Evolutionary conservation across 1,140 invertebrate species (phyloP), one percentile per base, ranked within the genome.

Genomic region (Aphidius ervi): DNA sequence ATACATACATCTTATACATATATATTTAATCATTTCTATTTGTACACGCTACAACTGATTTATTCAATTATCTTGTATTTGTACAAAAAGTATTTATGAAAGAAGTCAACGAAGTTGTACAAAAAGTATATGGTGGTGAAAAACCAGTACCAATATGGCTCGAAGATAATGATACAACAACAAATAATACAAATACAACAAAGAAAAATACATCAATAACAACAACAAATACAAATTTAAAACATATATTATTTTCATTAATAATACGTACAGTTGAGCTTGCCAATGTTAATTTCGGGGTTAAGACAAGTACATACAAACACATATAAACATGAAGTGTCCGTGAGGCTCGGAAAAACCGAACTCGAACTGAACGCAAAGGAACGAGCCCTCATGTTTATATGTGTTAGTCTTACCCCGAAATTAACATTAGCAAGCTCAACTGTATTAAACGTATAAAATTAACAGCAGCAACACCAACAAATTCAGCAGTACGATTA

Each of bases 61-160:
- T 99, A 9, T 83, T 99, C 3, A 99, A 99, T 79, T 96, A 99
- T 82, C 83, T 99, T 37, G 94, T 99, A 1, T 98, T 99, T 81
- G 96, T 98, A 9, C 95, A 99, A 77, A 98, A 99, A 81, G 95
- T 98, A 4, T 98, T 99, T 69, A 97, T 98, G 92, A 95, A 94
- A 82, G 95, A 98, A 83, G 93, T 98, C 0, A 98, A 98, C 78
- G 95, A 98, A 80, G 93, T 98, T 6, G 87, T 98, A 0, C 94
- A 97, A 72, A 98, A 98, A 79, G 95, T 98, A 58, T 97, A 96
- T 58, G 95, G 95, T 6, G 91, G 92, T 5, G 95, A 98, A 74
- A 92, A 95, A 71, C 93, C 93, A 0, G 93, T 96, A 1, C 91
- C 93, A 0, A 75, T 97, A 5, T 97, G 93, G 93, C 83, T 89